These are phyloP conservation scores for Hapalemur alaotrensis DNA, from an alignment of 2,797 vertebrate genomes.

Conservation along the genomic window DNA sequence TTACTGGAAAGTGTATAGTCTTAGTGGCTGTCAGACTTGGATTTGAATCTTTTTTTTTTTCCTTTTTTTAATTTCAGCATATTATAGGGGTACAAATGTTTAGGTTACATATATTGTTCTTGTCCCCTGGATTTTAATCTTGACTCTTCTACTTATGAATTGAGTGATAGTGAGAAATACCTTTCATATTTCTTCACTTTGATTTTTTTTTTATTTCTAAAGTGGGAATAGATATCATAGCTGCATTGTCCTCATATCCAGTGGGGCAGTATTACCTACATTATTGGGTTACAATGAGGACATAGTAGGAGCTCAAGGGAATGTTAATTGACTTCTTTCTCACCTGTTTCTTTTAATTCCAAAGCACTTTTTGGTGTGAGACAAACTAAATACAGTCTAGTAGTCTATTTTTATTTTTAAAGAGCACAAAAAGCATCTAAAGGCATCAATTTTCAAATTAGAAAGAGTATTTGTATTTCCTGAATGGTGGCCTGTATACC, in stretches of 20 bases:
- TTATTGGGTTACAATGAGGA: background rate
- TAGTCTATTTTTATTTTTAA: background rate
- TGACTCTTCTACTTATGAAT: background rate
- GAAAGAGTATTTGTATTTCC: background rate
- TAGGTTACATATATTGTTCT: too few relatives aligned
- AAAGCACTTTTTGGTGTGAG: background rate
- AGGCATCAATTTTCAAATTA: constrained; percentile 19
- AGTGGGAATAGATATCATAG: background rate
- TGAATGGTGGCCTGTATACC: background rate
- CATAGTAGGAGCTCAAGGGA: background rate
- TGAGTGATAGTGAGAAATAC: background rate
- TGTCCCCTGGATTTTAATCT: background rate
- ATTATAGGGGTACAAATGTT: too few relatives aligned
- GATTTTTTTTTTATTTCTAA: background rate
- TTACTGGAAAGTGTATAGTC: background rate
- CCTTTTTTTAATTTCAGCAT: too few relatives aligned
- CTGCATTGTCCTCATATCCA: background rate
- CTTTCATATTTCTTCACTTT: background rate
- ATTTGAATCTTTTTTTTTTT: background rate
- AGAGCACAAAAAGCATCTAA: background rate
- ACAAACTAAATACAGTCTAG: constrained; percentile 26
- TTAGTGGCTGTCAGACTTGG: background rate
- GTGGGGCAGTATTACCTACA: background rate
- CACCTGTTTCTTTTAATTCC: background rate
- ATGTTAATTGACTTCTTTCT: background rate